Conservation (phyloP, 2,113 vertebrate genomes). For the Chinchilla lanigera region DNA sequence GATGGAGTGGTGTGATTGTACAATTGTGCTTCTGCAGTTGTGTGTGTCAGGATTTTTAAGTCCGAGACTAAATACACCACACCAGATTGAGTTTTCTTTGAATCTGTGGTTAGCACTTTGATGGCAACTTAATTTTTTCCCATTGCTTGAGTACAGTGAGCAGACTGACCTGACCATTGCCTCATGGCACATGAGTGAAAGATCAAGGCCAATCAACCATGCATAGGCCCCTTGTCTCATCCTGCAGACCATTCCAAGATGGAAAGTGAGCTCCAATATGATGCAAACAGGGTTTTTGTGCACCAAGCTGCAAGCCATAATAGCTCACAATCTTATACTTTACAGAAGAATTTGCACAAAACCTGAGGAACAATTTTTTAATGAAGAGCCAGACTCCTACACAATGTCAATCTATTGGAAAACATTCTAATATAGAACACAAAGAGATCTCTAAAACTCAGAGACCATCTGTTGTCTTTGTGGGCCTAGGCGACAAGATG, state of each 20-base stretch:
- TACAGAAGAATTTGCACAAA: not conserved
- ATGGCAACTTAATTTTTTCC: not conserved
- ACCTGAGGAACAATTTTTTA: constrained; percentile 57
- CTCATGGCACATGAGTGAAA: not conserved
- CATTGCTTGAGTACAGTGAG: not conserved
- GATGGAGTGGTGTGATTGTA: accelerated
- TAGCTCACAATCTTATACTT: not conserved
- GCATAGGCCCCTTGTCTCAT: not conserved
- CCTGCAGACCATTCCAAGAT: not conserved
- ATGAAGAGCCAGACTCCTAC: constrained; percentile 60
- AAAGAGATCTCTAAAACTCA: constrained; percentile 59
- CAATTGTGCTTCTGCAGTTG: not conserved
- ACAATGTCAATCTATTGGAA: constrained; percentile 56
- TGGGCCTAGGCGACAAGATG: not conserved
- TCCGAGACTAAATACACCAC: not conserved
- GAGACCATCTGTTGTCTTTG: constrained; percentile 64
- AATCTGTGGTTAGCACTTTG: constrained; percentile 11
- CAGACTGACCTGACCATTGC: not conserved
- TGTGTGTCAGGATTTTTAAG: not conserved
- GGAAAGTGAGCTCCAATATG: not conserved
- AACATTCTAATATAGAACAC: constrained; percentile 58
- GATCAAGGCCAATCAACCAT: constrained; percentile 54
- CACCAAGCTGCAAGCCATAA: not conserved
- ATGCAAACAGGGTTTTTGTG: not conserved
- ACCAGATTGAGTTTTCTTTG: not conserved